phyloP scores from a whole-genome alignment of 2,113 vertebrate species.

The Papio anubis region DNA sequence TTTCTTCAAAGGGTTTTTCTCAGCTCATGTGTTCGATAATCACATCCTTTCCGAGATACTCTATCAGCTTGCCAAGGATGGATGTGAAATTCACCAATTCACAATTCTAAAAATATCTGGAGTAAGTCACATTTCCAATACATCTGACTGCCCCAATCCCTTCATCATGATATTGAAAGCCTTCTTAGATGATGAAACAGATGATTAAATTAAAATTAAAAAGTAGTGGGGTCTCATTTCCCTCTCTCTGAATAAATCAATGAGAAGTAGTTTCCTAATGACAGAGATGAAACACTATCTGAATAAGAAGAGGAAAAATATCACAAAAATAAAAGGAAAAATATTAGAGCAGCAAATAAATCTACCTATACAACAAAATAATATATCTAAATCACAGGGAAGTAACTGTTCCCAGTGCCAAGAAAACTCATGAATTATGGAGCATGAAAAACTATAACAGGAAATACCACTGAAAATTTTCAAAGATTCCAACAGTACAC shows the following conservation, averaged over 20 bases:
- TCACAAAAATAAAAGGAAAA: conserved; percentile 42
- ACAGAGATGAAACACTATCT: background rate
- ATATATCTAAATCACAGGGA: background rate
- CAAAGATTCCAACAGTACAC: background rate
- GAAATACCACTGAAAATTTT: background rate
- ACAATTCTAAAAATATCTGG: background rate
- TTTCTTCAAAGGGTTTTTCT: conserved; percentile 41
- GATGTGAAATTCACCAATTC: background rate
- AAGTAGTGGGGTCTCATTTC: background rate
- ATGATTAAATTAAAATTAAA: conserved; percentile 23
- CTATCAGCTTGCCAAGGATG: background rate
- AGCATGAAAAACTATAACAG: background rate
- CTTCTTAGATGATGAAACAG: background rate
- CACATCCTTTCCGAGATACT: background rate
- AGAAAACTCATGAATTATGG: background rate
- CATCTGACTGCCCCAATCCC: too few relatives aligned
- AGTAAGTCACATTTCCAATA: background rate
- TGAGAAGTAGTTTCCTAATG: conserved; percentile 28
- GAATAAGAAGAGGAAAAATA: conserved; percentile 13
- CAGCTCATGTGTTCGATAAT: background rate
- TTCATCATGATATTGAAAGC: background rate
- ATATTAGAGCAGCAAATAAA: background rate
- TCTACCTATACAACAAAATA: background rate
- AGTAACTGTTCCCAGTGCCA: background rate
- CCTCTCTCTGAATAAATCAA: background rate